Conservation (phyloP, 2,888 invertebrate genomes). For the Hedychridium roseum region DNA sequence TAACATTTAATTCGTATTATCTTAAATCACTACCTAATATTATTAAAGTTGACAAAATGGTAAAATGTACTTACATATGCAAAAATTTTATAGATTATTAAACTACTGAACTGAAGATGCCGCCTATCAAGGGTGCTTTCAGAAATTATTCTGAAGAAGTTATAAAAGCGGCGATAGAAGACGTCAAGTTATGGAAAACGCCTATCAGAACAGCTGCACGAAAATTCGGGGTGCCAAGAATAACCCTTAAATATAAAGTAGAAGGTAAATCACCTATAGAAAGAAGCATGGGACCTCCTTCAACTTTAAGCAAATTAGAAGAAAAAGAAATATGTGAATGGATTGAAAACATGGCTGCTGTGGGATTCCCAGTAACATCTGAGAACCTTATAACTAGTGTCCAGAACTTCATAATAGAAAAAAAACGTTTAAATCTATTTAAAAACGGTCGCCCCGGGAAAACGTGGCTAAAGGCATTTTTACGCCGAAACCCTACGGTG, state of each 20-base stretch:
- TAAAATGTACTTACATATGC: conserved; percentile 5
- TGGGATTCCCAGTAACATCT: conserved; percentile 44
- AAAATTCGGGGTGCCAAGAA: conserved; percentile 10
- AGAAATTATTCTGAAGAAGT: conserved; percentile 9
- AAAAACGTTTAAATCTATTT: conserved; percentile 24
- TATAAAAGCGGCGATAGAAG: conserved; percentile 4
- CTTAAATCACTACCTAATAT: conserved; percentile 3
- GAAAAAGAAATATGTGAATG: conserved; percentile 21
- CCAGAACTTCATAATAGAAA: conserved; percentile 21
- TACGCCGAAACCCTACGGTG: conserved; percentile 44
- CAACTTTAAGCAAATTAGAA: conserved; percentile 15
- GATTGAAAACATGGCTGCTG: conserved; percentile 32
- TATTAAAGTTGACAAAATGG: neutral
- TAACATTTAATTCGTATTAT: too few species aligned
- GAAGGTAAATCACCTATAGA: conserved; percentile 9
- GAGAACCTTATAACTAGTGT: conserved; percentile 40
- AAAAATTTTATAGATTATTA: conserved; percentile 9
- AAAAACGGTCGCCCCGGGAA: conserved; percentile 42
- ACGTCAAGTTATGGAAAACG: conserved; percentile 3
- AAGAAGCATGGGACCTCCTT: conserved; percentile 9
- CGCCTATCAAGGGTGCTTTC: conserved; percentile 3
- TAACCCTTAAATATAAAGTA: conserved; percentile 9
- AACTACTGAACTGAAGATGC: conserved; percentile 3
- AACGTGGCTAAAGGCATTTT: conserved; percentile 47
- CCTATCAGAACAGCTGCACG: conserved; percentile 6